A percentile compares a stretch with the other conserved stretches of the same genome.
phyloP scores from a whole-genome alignment of 1,140 invertebrate genomes.

The Ostrea edulis region DNA sequence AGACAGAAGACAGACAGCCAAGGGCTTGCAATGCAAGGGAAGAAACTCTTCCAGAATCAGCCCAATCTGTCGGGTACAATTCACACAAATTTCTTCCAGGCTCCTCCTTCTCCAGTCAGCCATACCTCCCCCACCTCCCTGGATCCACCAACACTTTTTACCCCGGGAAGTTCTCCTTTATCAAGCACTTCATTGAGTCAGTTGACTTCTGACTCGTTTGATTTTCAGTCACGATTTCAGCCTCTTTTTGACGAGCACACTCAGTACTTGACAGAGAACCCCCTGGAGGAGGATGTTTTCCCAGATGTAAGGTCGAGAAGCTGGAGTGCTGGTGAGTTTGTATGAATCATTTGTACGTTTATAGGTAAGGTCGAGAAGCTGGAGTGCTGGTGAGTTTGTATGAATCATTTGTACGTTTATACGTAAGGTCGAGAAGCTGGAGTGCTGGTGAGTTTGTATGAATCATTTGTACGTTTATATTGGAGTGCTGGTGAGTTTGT shows the following conservation, averaged over 20 bases:
- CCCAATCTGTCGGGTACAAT: slow-evolving; percentile 72
- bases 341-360: neutral
- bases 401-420: no score
- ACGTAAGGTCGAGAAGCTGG: slow-evolving; percentile 67
- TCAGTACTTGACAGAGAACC: slow-evolving; percentile 51
- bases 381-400: slow-evolving; percentile 70
- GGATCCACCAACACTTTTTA: slow-evolving; percentile 8
- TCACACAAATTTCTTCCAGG: slow-evolving; percentile 71
- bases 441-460: slow-evolving; percentile 67
- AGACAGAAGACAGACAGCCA: slow-evolving; percentile 42
- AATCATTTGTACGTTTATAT: no score
- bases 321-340: slow-evolving; percentile 71
- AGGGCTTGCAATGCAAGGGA: neutral
- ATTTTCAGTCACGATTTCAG: slow-evolving; percentile 75
- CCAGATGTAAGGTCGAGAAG: slow-evolving; percentile 62
- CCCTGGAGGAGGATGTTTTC: slow-evolving; percentile 51
- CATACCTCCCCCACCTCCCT: neutral
- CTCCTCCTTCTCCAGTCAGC: neutral
- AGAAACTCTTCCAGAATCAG: slow-evolving; percentile 60
- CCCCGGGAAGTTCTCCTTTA: slow-evolving; percentile 21
- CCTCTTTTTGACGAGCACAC: slow-evolving; percentile 74
- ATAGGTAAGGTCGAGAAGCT: slow-evolving; percentile 66
- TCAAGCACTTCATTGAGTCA: neutral
- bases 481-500: slow-evolving; percentile 71
- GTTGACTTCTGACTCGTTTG: slow-evolving; percentile 55